Evolutionary conservation across 2,113 vertebrate species (phyloP), one percentile per base, ranked within the genome.

Genomic region (Heterocephalus glaber): DNA sequence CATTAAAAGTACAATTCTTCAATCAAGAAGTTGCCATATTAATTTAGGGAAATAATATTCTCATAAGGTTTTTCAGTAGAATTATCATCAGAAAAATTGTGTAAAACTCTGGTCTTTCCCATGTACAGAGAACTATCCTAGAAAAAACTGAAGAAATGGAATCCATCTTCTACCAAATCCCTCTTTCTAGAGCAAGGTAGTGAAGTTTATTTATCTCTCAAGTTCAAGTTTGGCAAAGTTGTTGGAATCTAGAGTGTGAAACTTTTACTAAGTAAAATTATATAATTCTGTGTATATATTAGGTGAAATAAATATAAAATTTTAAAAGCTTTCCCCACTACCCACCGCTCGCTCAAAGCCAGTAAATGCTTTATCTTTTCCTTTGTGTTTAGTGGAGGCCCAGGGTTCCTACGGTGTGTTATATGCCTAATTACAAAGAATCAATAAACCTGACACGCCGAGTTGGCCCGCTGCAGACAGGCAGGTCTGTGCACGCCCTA

Each of bases 241-340:
- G 58, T n/a, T 91, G 52, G 44, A 93, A 61, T 33, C 47, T 60
- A 58, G 79, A 85, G 63, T 92, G 16, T 91, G 77, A 94, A 82
- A 72, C 54, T 65, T n/a, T 24, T 81, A 90, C 3, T 44, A 88
- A 86, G 33, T 80, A 58, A 76, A 95, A 70, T 91, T 66, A 76
- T 65, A 52, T n/a, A 81, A 77, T 1, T 81, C 2, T 84, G 38
- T 93, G 28, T 54, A 2, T 52, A 12, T 89, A 74, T 85, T 41
- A 41, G 3, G 38, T 93, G 28, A 93, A 95, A 91, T 85, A 87
- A 77, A 94, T 92, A 86, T 66, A 80, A 93, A 91, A 66, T 33
- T 41, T 65, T 49, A 30, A 85, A 88, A 85, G 3, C 17, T 65
- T 49, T 93, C 81, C 58, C 44, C 90, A 70, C 35, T 82, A 38